A percentile compares a stretch with the other conserved stretches of the same genome.
Conservation (phyloP, 2,888 invertebrate genomes). For the Colletes collaris region DNA sequence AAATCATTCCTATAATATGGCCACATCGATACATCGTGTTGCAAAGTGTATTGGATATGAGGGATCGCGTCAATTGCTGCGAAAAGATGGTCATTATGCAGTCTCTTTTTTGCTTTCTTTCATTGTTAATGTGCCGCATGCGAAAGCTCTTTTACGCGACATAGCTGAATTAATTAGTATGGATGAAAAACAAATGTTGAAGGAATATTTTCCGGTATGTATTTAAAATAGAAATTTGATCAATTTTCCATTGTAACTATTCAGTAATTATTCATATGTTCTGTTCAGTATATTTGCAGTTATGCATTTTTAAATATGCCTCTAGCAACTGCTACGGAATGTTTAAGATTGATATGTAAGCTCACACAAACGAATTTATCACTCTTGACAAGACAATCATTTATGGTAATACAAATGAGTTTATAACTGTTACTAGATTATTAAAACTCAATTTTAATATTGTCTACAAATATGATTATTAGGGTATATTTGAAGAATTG, state of each 20-base stretch:
- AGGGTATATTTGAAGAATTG: conserved; percentile 87
- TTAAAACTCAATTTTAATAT: conserved; percentile 12
- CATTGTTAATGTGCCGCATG: conserved; percentile 85
- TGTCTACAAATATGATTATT: conserved; percentile 48
- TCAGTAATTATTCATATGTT: conserved; percentile 26
- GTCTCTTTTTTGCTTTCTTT: conserved; percentile 87
- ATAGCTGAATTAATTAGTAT: conserved; percentile 86
- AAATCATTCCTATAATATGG: conserved; percentile 85
- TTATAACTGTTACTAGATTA: conserved; percentile 22
- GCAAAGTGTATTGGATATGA: conserved; percentile 88
- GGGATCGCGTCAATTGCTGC: conserved; percentile 88
- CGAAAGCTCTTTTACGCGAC: conserved; percentile 87
- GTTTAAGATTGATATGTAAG: conserved; percentile 86
- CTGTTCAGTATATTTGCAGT: conserved; percentile 87
- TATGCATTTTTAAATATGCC: conserved; percentile 88
- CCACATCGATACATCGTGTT: conserved; percentile 85
- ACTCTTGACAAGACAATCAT: conserved; percentile 87
- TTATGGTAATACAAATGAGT: conserved; percentile 82
- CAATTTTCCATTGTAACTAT: background rate
- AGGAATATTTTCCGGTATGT: conserved; percentile 84
- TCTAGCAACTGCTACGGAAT: conserved; percentile 85
- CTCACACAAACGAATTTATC: conserved; percentile 85
- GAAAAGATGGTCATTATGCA: conserved; percentile 88
- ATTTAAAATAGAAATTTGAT: background rate
- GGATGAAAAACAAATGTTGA: conserved; percentile 86